These are phyloP conservation scores for Crossoptilon crossoptilon DNA, from an alignment of 2,797 vertebrate genomes.

Conservation along the genomic window DNA sequence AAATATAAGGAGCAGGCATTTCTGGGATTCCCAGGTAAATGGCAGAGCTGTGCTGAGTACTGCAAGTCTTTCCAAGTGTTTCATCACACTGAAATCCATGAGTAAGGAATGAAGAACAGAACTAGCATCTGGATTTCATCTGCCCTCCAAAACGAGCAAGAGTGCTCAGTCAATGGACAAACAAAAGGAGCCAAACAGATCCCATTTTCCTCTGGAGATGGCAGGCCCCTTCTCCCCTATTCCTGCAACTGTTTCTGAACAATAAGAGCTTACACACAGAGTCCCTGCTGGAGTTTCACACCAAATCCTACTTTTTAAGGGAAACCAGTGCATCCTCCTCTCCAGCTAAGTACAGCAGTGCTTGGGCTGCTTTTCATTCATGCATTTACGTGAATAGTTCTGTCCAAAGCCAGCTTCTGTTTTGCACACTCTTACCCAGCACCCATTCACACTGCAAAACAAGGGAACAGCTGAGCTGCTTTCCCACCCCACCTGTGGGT, in stretches of 20 bases:
- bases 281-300: not conserved
- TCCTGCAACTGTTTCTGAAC: not conserved
- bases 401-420: not conserved
- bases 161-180: not conserved
- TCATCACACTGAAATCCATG: not conserved
- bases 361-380: not conserved
- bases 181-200: not conserved
- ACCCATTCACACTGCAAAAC: not conserved
- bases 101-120: not conserved
- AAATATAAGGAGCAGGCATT: not conserved
- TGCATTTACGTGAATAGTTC: not conserved
- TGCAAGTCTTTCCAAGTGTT: not conserved
- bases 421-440: not conserved
- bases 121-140: slow-evolving; percentile 22
- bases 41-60: not conserved
- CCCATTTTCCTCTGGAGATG: not conserved
- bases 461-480: not conserved
- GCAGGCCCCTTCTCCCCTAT: not conserved
- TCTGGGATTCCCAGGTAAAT: slow-evolving; percentile 45
- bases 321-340: not conserved
- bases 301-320: not conserved
- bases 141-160: not conserved
- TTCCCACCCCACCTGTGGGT: not conserved
- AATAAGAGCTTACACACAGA: not conserved
- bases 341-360: not conserved